Percentiles rank a stretch among this genome's conserved stretches.
Conservation (phyloP, 1,140 invertebrate genomes). For the Hormaphis cornu region DNA sequence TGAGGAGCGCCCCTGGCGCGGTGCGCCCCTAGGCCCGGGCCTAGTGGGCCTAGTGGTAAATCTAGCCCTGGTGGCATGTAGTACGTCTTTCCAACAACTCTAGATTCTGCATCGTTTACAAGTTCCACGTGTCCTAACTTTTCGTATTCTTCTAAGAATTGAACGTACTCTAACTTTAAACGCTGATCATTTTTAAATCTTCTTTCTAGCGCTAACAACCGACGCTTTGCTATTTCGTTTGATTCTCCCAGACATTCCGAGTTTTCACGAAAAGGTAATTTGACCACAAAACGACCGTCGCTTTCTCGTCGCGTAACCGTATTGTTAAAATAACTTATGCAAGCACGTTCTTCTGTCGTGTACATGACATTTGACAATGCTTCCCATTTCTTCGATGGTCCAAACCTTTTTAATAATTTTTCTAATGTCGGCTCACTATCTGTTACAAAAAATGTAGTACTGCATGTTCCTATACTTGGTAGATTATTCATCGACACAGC, state of each 20-base stretch:
- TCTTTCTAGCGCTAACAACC: neutral
- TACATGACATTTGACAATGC: too few species aligned
- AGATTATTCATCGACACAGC: neutral
- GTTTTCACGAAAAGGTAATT: neutral
- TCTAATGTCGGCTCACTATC: neutral
- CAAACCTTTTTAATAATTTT: neutral
- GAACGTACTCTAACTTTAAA: neutral
- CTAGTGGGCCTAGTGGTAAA: too few species aligned
- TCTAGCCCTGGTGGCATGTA: slow-evolving; percentile 32
- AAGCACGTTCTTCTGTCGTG: neutral
- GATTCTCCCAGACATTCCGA: neutral
- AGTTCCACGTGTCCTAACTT: neutral
- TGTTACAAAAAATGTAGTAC: neutral
- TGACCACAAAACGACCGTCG: slow-evolving; percentile 1
- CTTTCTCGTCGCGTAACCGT: neutral
- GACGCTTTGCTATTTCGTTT: neutral
- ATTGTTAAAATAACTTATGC: neutral
- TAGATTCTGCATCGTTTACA: neutral
- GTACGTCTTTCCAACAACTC: neutral
- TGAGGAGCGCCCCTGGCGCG: too few species aligned
- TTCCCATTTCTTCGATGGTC: neutral
- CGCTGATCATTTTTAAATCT: neutral
- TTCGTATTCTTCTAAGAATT: neutral
- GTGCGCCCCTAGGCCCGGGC: too few species aligned
- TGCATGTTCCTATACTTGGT: neutral